These are phyloP conservation scores for Sebastiscus albofasciatus DNA, from an alignment of 2,797 vertebrate species.

Conservation along the genomic window DNA sequence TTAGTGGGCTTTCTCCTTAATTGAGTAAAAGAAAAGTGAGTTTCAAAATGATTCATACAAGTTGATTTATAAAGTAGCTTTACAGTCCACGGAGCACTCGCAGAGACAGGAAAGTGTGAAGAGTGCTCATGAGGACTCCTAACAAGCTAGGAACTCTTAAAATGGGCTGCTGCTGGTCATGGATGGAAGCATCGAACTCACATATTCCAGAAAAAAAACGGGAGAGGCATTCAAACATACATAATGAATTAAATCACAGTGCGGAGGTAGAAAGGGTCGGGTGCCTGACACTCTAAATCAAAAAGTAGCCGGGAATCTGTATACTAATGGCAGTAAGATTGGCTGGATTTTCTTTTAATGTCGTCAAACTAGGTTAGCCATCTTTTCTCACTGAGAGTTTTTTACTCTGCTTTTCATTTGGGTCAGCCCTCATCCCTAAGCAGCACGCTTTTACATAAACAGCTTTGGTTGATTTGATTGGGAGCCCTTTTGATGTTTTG, in stretches of 20 bases:
- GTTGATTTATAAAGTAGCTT: slow-evolving; percentile 81
- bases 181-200: slow-evolving; percentile 70
- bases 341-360: slow-evolving; percentile 61
- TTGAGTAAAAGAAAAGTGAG: slow-evolving; percentile 81
- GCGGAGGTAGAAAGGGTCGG: slow-evolving; percentile 40
- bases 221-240: slow-evolving; percentile 77
- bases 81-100: slow-evolving; percentile 74
- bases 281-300: slow-evolving; percentile 54
- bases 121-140: slow-evolving; percentile 80
- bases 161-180: slow-evolving; percentile 71
- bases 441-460: slow-evolving; percentile 72
- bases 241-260: slow-evolving; percentile 77
- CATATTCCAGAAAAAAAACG: slow-evolving; percentile 61
- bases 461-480: slow-evolving; percentile 70
- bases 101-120: slow-evolving; percentile 73
- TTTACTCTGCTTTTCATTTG: slow-evolving; percentile 60
- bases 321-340: slow-evolving; percentile 47
- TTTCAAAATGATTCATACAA: slow-evolving; percentile 77
- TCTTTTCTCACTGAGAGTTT: slow-evolving; percentile 35
- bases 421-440: slow-evolving; percentile 64
- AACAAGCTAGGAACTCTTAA: slow-evolving; percentile 78
- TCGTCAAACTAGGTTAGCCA: slow-evolving; percentile 62
- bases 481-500: slow-evolving; percentile 75
- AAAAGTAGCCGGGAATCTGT: slow-evolving; percentile 55
- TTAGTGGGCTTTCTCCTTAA: slow-evolving; percentile 75